Percentiles rank a stretch among this genome's conserved stretches.
Conservation (phyloP, 2,888 invertebrate species). For the Mesodorylaimus sp. region DNA sequence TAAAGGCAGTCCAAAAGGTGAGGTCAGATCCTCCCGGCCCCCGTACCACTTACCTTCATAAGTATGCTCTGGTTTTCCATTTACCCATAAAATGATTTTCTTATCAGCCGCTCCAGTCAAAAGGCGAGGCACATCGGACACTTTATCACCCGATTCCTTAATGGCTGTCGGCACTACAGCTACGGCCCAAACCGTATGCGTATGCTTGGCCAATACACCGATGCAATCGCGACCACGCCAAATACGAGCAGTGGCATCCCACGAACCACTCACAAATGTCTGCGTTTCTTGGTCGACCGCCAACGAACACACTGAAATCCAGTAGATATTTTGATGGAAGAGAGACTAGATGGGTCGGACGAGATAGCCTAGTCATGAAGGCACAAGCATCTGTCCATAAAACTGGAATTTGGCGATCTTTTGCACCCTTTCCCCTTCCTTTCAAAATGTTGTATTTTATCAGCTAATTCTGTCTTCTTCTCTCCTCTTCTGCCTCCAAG, state of each 20-base stretch:
- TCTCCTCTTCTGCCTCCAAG: too few species aligned
- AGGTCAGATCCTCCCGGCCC: too few species aligned
- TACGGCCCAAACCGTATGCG: slow-evolving; percentile 64
- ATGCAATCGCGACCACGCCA: slow-evolving; percentile 48
- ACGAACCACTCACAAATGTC: slow-evolving; percentile 62
- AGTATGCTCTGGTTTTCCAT: slow-evolving; percentile 47
- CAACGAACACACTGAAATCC: slow-evolving; percentile 36
- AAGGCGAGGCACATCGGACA: slow-evolving; percentile 7
- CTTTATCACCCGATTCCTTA: neutral
- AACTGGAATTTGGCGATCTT: too few species aligned
- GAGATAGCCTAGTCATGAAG: neutral
- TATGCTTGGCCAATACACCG: slow-evolving; percentile 39
- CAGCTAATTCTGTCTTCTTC: too few species aligned
- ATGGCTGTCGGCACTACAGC: slow-evolving; percentile 27
- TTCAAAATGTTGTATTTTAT: too few species aligned
- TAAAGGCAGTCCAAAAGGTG: neutral
- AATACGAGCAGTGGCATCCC: slow-evolving; percentile 70
- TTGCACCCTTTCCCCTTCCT: too few species aligned
- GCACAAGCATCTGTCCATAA: neutral
- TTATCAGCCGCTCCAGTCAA: slow-evolving; percentile 84
- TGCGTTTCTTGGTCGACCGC: slow-evolving; percentile 35
- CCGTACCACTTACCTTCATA: slow-evolving; percentile 44
- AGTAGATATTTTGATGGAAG: too few species aligned
- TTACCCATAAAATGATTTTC: slow-evolving; percentile 60
- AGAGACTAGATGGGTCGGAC: neutral